Percentiles rank a stretch among this genome's conserved stretches.
phyloP scores from a whole-genome alignment of 2,113 vertebrate genomes.

The Drymodes brunneopygia region DNA sequence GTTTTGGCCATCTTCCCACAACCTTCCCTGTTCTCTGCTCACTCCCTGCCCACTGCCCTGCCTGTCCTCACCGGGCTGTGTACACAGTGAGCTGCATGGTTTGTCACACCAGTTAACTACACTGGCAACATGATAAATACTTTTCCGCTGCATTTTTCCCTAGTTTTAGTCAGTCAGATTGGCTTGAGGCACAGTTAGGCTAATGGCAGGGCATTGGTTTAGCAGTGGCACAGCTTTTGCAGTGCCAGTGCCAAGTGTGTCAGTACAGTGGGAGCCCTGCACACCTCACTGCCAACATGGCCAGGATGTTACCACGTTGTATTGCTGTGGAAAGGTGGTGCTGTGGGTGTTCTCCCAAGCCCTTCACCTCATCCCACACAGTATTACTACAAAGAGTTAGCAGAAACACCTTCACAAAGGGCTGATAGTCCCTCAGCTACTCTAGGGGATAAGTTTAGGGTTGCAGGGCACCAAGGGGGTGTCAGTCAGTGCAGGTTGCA shows the following conservation, averaged over 20 bases:
- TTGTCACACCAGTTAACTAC: not conserved
- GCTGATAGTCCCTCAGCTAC: not conserved
- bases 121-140: not conserved
- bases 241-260: not conserved
- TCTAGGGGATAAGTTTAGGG: not conserved
- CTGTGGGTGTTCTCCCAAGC: not conserved
- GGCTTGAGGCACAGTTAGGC: not conserved
- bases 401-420: not conserved
- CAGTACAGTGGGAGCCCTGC: not conserved
- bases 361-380: not conserved
- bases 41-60: not conserved
- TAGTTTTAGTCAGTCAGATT: not conserved
- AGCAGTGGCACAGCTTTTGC: not conserved
- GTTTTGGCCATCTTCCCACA: not conserved
- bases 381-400: not conserved
- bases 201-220: not conserved
- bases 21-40: not conserved
- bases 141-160: not conserved
- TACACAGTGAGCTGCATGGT: not conserved
- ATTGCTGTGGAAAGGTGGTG: not conserved
- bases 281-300: accelerated
- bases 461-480: not conserved
- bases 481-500: not conserved
- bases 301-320: not conserved
- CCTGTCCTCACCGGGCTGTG: accelerated